Base-by-base conservation (phyloP, 2,113 vertebrate genomes). In the Perca fluviatilis region DNA sequence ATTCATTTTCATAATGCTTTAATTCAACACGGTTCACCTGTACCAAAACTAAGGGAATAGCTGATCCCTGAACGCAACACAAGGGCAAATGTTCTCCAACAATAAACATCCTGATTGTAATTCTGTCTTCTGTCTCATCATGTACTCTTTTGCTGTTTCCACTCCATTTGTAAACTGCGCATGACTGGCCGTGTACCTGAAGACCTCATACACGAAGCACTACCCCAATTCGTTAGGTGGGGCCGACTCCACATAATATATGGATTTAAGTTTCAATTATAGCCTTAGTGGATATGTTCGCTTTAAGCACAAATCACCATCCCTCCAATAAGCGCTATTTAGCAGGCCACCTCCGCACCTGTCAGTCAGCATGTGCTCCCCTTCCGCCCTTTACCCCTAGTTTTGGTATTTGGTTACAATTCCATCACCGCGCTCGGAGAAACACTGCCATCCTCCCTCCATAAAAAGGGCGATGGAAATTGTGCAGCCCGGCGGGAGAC, bases 391-490 rank as follows among this genome's bases (percentile, higher is more conserved):
- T 90, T 80, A 53, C 75, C 79, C 88, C 79, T 79, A 86, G 82
- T 93, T 93, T 93, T 91, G 88, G 93, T 89, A 65, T 88, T 90
- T 60, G 91, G 90, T 94, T 94, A 91, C 91, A 77, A 86, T 88
- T 93, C 92, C 89, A 88, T 93, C 93, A 88, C 68, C 74, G 75
- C 81, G 10, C 61, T 79, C 46, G 11, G 65, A 68, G 80, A 77
- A 88, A 83, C 74, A 8, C 88, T 80, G 73, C 85, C 83, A 70
- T 83, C 90, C 80, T 88, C 72, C 33, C 19, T 69, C 84, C 73
- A 90, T 88, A 87, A 93, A 91, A 86, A 50, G 69, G 64, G n/a
- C n/a, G n/a, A n/a, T n/a, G n/a, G n/a, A n/a, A n/a, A n/a, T n/a
- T n/a, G n/a, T n/a, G n/a, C n/a, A n/a, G n/a, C n/a, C n/a, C n/a